Evolutionary conservation across 1,140 invertebrate species (phyloP).

Genomic region (Dolichoris vasculosae): DNA sequence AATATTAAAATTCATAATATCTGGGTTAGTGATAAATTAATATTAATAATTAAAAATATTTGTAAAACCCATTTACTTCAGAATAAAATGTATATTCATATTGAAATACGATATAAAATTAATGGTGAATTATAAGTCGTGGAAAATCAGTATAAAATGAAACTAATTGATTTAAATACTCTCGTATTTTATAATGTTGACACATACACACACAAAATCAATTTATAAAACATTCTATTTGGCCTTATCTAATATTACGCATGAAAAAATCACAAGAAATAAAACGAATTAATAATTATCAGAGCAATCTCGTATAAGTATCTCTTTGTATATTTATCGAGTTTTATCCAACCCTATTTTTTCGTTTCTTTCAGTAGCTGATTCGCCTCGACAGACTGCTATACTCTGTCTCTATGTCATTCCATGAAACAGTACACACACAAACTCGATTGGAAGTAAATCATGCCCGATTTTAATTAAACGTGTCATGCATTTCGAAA

Average conservation of each 20-base stretch:
- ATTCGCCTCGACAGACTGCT: conserved; percentile 21
- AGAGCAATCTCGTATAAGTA: background rate
- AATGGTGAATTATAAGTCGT: too few relatives aligned
- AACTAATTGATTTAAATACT: too few relatives aligned
- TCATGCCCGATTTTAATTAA: conserved; percentile 72
- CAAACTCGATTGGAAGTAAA: conserved; percentile 59
- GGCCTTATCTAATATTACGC: too few relatives aligned
- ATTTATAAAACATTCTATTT: too few relatives aligned
- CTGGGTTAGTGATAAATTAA: background rate
- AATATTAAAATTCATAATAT: background rate
- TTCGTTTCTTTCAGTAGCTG: background rate
- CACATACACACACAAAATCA: too few relatives aligned
- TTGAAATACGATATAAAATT: background rate
- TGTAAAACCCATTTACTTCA: background rate
- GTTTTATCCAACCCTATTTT: conserved; percentile 34
- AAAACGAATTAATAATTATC: background rate
- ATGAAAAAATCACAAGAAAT: background rate
- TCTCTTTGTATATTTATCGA: background rate
- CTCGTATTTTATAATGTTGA: too few relatives aligned
- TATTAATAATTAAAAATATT: background rate
- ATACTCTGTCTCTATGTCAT: background rate
- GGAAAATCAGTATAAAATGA: too few relatives aligned
- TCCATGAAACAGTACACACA: background rate
- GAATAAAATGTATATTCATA: background rate
- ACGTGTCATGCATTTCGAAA: conserved; percentile 69